Percentiles rank a stretch among this genome's conserved stretches.
These are phyloP conservation scores for Siniperca scherzeri DNA, from an alignment of 2,797 vertebrate genomes.

Conservation along the genomic window DNA sequence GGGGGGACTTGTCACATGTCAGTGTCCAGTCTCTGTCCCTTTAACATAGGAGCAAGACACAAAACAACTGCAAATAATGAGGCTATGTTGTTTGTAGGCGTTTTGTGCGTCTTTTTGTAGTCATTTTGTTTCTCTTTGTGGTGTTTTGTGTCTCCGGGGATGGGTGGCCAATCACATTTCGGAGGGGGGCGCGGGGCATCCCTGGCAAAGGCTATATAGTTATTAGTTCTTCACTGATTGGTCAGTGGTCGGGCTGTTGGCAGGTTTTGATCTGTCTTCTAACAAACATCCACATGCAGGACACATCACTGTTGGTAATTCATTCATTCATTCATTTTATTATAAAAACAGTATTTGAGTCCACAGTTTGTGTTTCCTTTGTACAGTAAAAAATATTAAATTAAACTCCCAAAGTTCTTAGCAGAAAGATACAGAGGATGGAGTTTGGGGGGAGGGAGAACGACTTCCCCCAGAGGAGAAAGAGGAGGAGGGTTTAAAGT, in stretches of 20 bases:
- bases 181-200: too few relatives aligned
- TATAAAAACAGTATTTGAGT: constrained; percentile 88
- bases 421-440: constrained; percentile 82
- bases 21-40: too few relatives aligned
- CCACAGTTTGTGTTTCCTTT: constrained; percentile 89
- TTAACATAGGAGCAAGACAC: too few relatives aligned
- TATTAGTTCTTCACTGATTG: neutral
- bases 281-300: constrained; percentile 41
- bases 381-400: constrained; percentile 92
- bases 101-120: too few relatives aligned
- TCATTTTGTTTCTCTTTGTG: too few relatives aligned
- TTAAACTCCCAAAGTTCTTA: constrained; percentile 87
- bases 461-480: constrained; percentile 47
- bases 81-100: too few relatives aligned
- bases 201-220: too few relatives aligned
- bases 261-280: neutral
- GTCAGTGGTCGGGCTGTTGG: too few relatives aligned
- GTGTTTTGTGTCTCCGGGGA: too few relatives aligned
- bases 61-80: too few relatives aligned
- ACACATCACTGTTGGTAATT: constrained; percentile 77
- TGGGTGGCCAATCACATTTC: too few relatives aligned
- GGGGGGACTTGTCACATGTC: too few relatives aligned
- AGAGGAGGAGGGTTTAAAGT: constrained; percentile 55
- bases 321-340: constrained; percentile 82
- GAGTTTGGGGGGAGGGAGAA: constrained; percentile 62